phyloP scores from a whole-genome alignment of 2,888 invertebrate genomes.

The Ernsta delagoae region DNA sequence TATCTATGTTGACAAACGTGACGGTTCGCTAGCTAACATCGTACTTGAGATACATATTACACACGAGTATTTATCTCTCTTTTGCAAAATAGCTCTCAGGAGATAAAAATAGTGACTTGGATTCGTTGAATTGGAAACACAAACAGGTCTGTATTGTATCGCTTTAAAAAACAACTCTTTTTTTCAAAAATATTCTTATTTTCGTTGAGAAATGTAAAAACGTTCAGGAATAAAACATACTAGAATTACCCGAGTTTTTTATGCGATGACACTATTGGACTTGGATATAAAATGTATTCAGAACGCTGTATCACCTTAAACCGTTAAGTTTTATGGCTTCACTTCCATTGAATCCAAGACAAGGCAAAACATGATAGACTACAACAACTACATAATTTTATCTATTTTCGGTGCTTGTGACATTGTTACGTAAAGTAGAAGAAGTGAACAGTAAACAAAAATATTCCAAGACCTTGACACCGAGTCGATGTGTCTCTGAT shows the following conservation, averaged over 20 bases:
- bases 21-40: too few species aligned
- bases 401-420: too few species aligned
- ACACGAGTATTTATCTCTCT: not conserved
- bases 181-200: too few species aligned
- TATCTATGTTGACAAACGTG: too few species aligned
- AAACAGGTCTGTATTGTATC: not conserved
- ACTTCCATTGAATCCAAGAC: not conserved
- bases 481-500: not conserved
- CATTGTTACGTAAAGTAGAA: too few species aligned
- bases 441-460: not conserved
- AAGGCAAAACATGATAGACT: constrained; percentile 4
- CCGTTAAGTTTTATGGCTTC: constrained; percentile 11
- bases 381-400: too few species aligned
- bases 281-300: not conserved
- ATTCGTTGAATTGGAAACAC: not conserved
- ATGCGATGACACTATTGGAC: not conserved
- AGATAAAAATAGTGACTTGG: not conserved
- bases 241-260: too few species aligned
- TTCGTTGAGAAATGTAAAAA: too few species aligned
- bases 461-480: constrained; percentile 14
- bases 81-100: not conserved
- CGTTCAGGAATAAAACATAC: too few species aligned
- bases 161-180: too few species aligned
- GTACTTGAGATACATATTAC: too few species aligned
- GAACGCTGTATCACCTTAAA: not conserved